Percentiles rank a stretch among this genome's conserved stretches.
These are phyloP conservation scores for Protobothrops flavoviridis DNA, from an alignment of 2,113 vertebrate genomes.

Conservation along the genomic window DNA sequence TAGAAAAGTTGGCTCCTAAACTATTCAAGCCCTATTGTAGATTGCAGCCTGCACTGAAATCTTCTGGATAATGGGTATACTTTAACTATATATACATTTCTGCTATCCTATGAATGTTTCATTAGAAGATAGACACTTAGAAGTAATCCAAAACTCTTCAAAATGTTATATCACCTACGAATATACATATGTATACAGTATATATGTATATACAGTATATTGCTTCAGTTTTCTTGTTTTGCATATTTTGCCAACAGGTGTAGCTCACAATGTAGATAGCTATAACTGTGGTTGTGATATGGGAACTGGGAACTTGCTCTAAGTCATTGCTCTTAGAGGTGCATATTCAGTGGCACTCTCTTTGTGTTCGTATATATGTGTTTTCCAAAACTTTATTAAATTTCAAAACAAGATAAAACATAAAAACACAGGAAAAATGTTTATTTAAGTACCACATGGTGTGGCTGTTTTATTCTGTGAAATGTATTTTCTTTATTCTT, in stretches of 20 bases:
- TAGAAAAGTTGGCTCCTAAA: neutral
- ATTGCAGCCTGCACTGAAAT: neutral
- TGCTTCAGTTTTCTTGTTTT: neutral
- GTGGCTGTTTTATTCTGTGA: neutral
- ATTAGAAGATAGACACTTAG: neutral
- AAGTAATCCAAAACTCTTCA: neutral
- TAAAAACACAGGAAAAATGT: neutral
- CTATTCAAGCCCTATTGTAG: neutral
- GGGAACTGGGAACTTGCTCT: neutral
- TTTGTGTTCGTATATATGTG: neutral
- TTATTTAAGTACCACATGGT: neutral
- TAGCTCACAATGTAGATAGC: neutral
- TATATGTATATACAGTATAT: neutral
- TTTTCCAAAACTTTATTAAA: neutral
- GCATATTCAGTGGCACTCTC: neutral
- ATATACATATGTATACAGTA: no score
- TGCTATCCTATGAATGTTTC: neutral
- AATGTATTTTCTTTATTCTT: neutral
- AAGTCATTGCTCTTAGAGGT: neutral
- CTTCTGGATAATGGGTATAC: neutral
- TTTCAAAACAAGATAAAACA: neutral
- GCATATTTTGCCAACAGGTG: neutral
- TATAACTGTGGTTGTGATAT: neutral
- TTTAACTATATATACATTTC: neutral
- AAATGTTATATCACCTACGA: neutral